Conservation (phyloP, 2,113 vertebrate genomes). For the Isurus oxyrinchus region DNA sequence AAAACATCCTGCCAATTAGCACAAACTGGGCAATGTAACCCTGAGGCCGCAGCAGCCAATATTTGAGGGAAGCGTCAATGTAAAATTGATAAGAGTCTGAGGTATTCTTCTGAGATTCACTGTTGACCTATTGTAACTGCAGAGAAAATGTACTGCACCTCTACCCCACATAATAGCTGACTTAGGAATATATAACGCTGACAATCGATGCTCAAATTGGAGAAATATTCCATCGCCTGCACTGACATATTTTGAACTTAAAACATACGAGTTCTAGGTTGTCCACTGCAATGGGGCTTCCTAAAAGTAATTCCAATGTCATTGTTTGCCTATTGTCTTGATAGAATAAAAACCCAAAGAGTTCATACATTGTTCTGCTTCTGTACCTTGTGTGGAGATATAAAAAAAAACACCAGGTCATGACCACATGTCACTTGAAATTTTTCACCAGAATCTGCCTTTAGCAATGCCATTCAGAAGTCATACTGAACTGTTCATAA, state of each 20-base stretch:
- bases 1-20: neutral
- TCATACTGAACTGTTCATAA: neutral
- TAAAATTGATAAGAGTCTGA: neutral
- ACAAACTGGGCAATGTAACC: neutral
- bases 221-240: neutral
- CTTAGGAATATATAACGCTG: neutral
- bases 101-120: neutral
- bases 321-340: neutral
- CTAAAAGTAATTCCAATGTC: neutral
- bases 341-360: neutral
- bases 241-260: neutral
- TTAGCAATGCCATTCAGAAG: neutral
- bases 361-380: neutral
- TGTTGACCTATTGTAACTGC: neutral
- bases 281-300: neutral
- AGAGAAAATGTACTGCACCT: neutral
- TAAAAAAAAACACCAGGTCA: neutral
- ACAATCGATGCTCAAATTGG: neutral
- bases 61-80: neutral
- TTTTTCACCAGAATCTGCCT: neutral
- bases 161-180: neutral
- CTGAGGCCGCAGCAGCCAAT: neutral
- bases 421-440: neutral
- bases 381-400: neutral
- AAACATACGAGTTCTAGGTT: neutral